Percentiles rank a stretch among this genome's conserved stretches.
These are phyloP conservation scores for Dendrolimus pini DNA, from an alignment of 2,888 invertebrate species.

Conservation along the genomic window DNA sequence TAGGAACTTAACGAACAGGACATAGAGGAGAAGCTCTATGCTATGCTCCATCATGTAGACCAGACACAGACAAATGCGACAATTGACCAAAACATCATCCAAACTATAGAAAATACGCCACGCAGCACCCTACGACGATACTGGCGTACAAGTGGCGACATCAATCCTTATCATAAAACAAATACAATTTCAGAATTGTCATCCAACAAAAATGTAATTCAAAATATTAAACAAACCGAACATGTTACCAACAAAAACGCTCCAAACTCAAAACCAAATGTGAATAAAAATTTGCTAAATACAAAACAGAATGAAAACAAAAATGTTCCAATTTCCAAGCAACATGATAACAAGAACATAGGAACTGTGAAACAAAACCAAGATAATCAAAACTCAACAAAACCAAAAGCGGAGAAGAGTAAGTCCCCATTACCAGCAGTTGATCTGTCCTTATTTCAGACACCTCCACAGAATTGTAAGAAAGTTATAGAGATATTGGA, in stretches of 20 bases:
- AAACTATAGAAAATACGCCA: constrained; percentile 36
- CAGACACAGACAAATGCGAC: constrained; percentile 45
- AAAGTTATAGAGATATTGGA: constrained; percentile 55
- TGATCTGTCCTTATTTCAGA: constrained; percentile 50
- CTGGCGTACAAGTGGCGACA: constrained; percentile 49
- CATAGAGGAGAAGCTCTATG: constrained; percentile 64
- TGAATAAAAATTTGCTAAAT: constrained; percentile 3
- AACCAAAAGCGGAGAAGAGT: constrained; percentile 43
- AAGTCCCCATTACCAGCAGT: constrained; percentile 20
- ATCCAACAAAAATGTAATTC: constrained; percentile 13
- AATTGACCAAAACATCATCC: constrained; percentile 27
- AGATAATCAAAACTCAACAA: constrained; percentile 20
- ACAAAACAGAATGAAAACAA: constrained; percentile 15
- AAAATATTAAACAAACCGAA: background rate
- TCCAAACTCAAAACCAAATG: background rate
- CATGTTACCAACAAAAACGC: constrained; percentile 15
- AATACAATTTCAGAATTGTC: constrained; percentile 29
- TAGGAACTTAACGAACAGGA: constrained; percentile 72
- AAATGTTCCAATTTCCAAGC: constrained; percentile 14
- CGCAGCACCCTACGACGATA: constrained; percentile 54
- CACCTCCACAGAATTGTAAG: constrained; percentile 41
- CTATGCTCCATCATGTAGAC: constrained; percentile 66
- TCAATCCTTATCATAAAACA: constrained; percentile 34
- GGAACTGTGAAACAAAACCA: constrained; percentile 6
- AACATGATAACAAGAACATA: constrained; percentile 5